These are phyloP conservation scores for Pantherophis vulpinus DNA, from an alignment of 2,797 vertebrate genomes.

Conservation along the genomic window DNA sequence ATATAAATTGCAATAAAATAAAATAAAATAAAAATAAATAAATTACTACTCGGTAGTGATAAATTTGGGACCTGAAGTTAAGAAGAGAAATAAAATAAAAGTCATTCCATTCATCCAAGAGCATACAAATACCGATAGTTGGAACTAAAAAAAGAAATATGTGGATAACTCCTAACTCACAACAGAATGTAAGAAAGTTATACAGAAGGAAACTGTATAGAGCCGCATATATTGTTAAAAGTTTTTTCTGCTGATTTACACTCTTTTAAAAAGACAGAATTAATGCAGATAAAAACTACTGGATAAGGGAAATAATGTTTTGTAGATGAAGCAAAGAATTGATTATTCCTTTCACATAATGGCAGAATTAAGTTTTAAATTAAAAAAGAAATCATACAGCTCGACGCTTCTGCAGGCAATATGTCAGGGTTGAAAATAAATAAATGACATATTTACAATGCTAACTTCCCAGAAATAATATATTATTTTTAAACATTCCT, in stretches of 20 bases:
- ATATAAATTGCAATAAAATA: too few relatives aligned
- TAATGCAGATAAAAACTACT: not conserved
- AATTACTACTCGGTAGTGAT: not conserved
- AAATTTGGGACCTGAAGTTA: not conserved
- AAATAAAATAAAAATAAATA: too few relatives aligned
- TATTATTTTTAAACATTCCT: not conserved
- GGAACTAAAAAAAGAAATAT: not conserved
- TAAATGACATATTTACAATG: not conserved
- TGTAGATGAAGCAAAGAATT: not conserved
- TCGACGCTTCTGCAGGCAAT: not conserved
- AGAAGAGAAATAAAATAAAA: not conserved
- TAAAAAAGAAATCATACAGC: not conserved
- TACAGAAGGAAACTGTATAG: not conserved
- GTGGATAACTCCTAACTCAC: not conserved
- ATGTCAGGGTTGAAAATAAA: not conserved
- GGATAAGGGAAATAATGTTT: not conserved
- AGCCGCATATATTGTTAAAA: not conserved
- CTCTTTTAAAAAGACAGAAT: not conserved
- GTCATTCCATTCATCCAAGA: not conserved
- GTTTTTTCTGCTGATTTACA: not conserved
- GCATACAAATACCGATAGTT: not conserved
- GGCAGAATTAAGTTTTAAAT: not conserved
- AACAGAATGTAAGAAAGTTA: not conserved
- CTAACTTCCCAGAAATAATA: not conserved
- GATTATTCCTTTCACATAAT: not conserved